These are phyloP conservation scores for Tachuris rubrigastra DNA, from an alignment of 2,113 vertebrate genomes.

Conservation along the genomic window DNA sequence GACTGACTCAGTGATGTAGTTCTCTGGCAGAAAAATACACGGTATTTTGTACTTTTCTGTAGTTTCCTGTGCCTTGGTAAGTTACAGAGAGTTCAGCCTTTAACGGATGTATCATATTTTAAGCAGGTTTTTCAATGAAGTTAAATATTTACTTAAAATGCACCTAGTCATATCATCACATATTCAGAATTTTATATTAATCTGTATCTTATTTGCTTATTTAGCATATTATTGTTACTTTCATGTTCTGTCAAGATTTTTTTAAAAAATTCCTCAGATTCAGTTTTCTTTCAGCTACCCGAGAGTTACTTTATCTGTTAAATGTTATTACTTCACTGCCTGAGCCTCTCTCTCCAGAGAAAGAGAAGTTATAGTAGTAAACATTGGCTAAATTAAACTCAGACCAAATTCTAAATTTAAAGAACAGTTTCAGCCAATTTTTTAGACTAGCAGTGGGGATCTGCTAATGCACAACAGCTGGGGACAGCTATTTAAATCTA, in stretches of 20 bases:
- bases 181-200: not conserved
- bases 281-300: not conserved
- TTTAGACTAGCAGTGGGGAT: slow-evolving; percentile 2
- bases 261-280: not conserved
- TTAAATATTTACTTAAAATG: not conserved
- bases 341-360: not conserved
- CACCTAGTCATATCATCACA: not conserved
- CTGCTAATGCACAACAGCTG: slow-evolving; percentile 30
- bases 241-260: not conserved
- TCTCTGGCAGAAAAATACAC: not conserved
- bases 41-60: not conserved
- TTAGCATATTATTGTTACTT: not conserved
- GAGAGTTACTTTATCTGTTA: not conserved
- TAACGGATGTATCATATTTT: not conserved
- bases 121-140: not conserved
- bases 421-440: not conserved
- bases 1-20: not conserved
- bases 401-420: slow-evolving; percentile 51
- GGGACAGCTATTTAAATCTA: slow-evolving; percentile 22
- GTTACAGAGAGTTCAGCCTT: not conserved
- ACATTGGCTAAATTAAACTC: slow-evolving; percentile 45
- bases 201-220: not conserved
- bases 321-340: not conserved
- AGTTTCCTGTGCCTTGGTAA: not conserved
- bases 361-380: slow-evolving; percentile 22